A percentile compares a stretch with the other conserved stretches of the same genome.
Evolutionary conservation across 2,888 invertebrate species (phyloP).

Genomic region (Smittia aterrima): DNA sequence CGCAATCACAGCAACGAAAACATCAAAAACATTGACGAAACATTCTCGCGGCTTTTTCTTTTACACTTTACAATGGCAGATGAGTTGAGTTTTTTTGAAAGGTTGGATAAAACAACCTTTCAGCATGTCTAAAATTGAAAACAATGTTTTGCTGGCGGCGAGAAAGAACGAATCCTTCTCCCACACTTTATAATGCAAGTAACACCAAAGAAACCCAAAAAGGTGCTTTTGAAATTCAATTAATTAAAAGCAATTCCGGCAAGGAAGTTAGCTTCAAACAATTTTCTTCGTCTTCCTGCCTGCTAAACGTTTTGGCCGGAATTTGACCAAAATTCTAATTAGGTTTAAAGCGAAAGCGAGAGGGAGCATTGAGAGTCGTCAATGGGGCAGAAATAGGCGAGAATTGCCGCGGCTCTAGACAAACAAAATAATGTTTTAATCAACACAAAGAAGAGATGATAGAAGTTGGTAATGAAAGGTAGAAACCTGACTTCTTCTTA

Average conservation of each 20-base stretch:
- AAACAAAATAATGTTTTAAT: slow-evolving; percentile 29
- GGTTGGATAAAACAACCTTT: too few species aligned
- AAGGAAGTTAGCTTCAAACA: not conserved
- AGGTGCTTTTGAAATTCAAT: slow-evolving; percentile 7
- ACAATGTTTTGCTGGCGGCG: too few species aligned
- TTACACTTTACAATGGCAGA: too few species aligned
- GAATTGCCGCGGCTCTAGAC: not conserved
- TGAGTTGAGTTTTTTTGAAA: too few species aligned
- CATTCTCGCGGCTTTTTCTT: not conserved
- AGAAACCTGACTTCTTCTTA: not conserved
- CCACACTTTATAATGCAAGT: too few species aligned
- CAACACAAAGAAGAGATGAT: not conserved
- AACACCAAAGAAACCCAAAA: too few species aligned
- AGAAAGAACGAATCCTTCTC: too few species aligned
- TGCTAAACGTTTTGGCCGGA: not conserved
- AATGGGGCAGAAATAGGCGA: not conserved
- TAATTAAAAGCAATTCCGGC: slow-evolving; percentile 18
- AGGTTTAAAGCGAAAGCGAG: not conserved
- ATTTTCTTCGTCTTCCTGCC: not conserved
- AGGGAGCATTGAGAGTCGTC: not conserved
- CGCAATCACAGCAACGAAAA: not conserved
- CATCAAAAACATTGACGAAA: not conserved
- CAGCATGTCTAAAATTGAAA: too few species aligned
- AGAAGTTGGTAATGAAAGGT: not conserved
- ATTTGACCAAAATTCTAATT: slow-evolving; percentile 22